Evolutionary conservation across 1,140 invertebrate species (phyloP), one percentile per base, ranked within the genome.

Genomic region (Sesamia nonagrioides): DNA sequence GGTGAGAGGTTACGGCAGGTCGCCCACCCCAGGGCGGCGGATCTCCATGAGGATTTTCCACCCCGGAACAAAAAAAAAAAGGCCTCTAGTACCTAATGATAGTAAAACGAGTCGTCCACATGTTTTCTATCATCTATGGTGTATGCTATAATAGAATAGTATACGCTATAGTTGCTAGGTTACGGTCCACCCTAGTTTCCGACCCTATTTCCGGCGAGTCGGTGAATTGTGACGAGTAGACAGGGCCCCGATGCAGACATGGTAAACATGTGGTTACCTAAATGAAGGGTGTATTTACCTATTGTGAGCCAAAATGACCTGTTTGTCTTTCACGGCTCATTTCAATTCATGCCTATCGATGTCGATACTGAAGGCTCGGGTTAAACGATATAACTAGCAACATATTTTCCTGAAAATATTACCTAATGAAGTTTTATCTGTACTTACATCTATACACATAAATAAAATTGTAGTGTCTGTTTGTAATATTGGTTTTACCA

Each of bases 71-170:
- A n/a, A n/a, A n/a, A n/a, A 60, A 21, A 60, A n/a, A 35, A 7
- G 17, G n/a, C n/a, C 27, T 3, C 27, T 27, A 27, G 27, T n/a
- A n/a, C n/a, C n/a, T 27, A 27, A 27, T 27, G 1, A 27, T 27
- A 0, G 17, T 4, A 7, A 18, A 61, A 63, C 6, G 33, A 45
- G 17, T 21, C 8, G 8, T 68, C 11, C 18, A 45, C 27, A 0
- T 48, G 15, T 58, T 58, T 73, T 73, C n/a, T 71, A 40, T 56
- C 35, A 40, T 56, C 71, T 73, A 73, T 73, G 50, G 52, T 21
- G 37, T 37, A 27, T 27, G 27, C 27, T 27, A 27, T 27, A 27
- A 3, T n/a, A n/a, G n/a, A n/a, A n/a, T n/a, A n/a, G n/a, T n/a
- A n/a, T n/a, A 21, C 5, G 71, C 5, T 18, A 13, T 15, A 40